These are phyloP conservation scores for Nixonia krombeini DNA, from an alignment of 1,140 invertebrate species.

Conservation along the genomic window DNA sequence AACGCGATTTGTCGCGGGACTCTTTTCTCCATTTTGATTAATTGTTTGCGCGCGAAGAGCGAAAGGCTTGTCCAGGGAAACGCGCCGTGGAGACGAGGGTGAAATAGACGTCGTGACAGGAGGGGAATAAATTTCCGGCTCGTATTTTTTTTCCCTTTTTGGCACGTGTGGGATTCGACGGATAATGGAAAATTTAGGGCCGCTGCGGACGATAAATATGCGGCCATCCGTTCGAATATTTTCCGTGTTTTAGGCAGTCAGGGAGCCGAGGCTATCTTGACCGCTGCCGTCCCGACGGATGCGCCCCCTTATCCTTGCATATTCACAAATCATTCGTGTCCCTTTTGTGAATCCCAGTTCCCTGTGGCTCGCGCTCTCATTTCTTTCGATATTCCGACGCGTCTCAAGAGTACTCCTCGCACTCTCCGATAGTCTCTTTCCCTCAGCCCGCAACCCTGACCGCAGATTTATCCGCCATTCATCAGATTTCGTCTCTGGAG, in stretches of 20 bases:
- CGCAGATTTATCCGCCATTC: constrained; percentile 41
- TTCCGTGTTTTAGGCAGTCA: constrained; percentile 68
- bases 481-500: constrained; percentile 10
- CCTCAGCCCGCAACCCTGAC: constrained; percentile 15
- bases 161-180: constrained; percentile 57
- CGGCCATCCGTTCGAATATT: constrained; percentile 70
- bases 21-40: too few species aligned
- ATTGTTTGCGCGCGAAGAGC: too few species aligned
- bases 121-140: constrained; percentile 54
- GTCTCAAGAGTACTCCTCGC: constrained; percentile 35
- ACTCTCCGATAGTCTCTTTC: constrained; percentile 20
- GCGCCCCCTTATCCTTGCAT: constrained; percentile 68
- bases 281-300: constrained; percentile 62
- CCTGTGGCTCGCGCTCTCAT: constrained; percentile 50
- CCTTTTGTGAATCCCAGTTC: constrained; percentile 51
- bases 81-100: background rate
- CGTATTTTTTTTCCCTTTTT: constrained; percentile 55
- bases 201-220: constrained; percentile 66
- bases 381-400: constrained; percentile 44
- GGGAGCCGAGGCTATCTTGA: constrained; percentile 67
- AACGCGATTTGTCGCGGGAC: too few species aligned
- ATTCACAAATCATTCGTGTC: constrained; percentile 69
- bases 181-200: constrained; percentile 71
- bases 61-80: too few species aligned
- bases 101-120: constrained; percentile 25